phyloP scores from a whole-genome alignment of 2,888 invertebrate species.

The Trypoxylon attenuatum region DNA sequence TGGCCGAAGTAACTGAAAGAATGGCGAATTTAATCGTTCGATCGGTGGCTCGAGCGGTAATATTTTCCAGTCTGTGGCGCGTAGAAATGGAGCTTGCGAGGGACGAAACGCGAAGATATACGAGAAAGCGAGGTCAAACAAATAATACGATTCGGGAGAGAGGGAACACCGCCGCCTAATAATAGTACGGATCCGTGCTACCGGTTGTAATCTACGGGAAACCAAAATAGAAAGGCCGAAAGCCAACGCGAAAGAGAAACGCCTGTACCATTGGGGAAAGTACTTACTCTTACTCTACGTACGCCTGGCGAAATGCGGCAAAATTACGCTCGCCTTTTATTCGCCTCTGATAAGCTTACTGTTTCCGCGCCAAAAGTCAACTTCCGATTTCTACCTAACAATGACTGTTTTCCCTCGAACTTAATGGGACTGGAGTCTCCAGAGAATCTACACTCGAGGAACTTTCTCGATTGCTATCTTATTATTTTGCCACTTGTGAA shows the following conservation, averaged over 20 bases:
- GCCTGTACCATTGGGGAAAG: slow-evolving; percentile 13
- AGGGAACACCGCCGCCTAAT: slow-evolving; percentile 53
- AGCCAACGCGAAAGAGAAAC: slow-evolving; percentile 17
- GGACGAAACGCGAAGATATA: slow-evolving; percentile 37
- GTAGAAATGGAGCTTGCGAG: slow-evolving; percentile 28
- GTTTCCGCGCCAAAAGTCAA: neutral
- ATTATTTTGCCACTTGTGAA: no score
- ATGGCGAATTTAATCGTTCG: no score
- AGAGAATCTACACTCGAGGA: no score
- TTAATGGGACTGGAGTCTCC: no score
- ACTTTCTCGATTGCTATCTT: no score
- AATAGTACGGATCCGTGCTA: slow-evolving; percentile 59
- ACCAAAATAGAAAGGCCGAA: slow-evolving; percentile 65
- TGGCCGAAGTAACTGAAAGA: no score
- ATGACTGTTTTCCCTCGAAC: no score
- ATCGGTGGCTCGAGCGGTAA: no score
- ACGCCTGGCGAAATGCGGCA: slow-evolving; percentile 23
- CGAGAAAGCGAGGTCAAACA: slow-evolving; percentile 61
- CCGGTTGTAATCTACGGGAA: slow-evolving; percentile 64
- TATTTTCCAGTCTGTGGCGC: no score
- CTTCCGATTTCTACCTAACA: no score
- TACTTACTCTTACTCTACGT: no score
- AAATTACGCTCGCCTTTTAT: slow-evolving; percentile 22
- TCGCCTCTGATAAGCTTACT: neutral
- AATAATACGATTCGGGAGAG: slow-evolving; percentile 58